These are phyloP conservation scores for Pachliopta kotzebuea DNA, from an alignment of 2,888 invertebrate species.

Conservation along the genomic window DNA sequence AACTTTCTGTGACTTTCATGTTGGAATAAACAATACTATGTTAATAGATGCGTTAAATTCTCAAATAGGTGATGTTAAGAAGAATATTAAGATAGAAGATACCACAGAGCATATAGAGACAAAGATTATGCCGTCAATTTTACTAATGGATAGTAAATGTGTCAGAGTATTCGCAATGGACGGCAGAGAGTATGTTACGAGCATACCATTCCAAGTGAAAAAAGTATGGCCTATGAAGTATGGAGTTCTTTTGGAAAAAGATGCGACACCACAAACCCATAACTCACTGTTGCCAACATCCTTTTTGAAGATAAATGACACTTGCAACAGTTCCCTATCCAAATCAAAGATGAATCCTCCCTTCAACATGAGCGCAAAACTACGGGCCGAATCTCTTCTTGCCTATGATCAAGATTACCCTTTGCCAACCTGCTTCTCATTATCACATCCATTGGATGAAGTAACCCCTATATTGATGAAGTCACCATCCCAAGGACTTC, in stretches of 20 bases:
- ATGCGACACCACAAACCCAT: conserved; percentile 62
- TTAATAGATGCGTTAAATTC: conserved; percentile 74
- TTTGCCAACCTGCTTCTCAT: conserved; percentile 90
- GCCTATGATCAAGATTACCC: conserved; percentile 71
- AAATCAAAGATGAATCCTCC: conserved; percentile 51
- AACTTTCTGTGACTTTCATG: conserved; percentile 83
- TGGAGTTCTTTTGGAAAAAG: conserved; percentile 91
- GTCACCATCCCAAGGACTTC: conserved; percentile 78
- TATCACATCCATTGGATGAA: conserved; percentile 95
- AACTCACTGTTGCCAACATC: conserved; percentile 59
- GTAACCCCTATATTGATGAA: conserved; percentile 90
- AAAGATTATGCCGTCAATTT: conserved; percentile 83
- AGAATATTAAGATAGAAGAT: conserved; percentile 71
- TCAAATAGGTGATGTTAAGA: conserved; percentile 71
- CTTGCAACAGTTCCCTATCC: conserved; percentile 60
- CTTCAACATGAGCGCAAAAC: conserved; percentile 63
- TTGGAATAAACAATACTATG: conserved; percentile 77
- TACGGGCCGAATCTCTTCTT: conserved; percentile 60
- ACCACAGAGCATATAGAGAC: conserved; percentile 74
- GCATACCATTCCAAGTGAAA: conserved; percentile 89
- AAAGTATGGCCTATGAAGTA: conserved; percentile 92
- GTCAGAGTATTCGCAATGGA: conserved; percentile 88
- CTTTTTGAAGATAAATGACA: conserved; percentile 62
- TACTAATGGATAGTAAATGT: conserved; percentile 87
- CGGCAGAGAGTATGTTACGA: conserved; percentile 91